These are phyloP conservation scores for Nephrotoma appendiculata DNA, from an alignment of 2,888 invertebrate species.

Conservation along the genomic window DNA sequence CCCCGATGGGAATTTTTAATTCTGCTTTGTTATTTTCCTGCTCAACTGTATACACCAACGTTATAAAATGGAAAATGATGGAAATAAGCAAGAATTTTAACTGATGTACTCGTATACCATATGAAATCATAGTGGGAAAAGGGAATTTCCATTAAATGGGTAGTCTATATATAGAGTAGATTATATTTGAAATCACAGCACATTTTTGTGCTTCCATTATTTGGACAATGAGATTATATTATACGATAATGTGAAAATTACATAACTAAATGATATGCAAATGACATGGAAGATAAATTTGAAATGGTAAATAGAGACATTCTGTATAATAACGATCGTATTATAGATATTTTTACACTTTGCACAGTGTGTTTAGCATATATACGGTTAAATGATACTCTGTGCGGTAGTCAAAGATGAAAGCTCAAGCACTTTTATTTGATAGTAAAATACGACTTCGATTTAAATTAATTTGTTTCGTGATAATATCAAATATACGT, in stretches of 20 bases:
- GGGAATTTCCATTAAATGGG: not conserved
- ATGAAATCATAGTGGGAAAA: not conserved
- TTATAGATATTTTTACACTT: too few species aligned
- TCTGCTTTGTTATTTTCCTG: not conserved
- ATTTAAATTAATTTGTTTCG: too few species aligned
- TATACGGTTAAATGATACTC: too few species aligned
- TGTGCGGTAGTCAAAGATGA: too few species aligned
- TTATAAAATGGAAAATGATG: not conserved
- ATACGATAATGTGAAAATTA: not conserved
- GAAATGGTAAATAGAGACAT: not conserved
- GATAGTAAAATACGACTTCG: too few species aligned
- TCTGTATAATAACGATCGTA: not conserved
- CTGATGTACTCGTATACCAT: not conserved
- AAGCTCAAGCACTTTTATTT: too few species aligned
- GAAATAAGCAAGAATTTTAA: not conserved
- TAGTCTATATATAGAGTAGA: not conserved
- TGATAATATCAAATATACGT: too few species aligned
- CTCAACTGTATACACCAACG: not conserved
- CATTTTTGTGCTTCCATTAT: not conserved
- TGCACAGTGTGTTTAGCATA: too few species aligned
- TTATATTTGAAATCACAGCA: not conserved
- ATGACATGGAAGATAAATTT: not conserved
- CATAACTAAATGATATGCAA: not conserved
- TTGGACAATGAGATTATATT: not conserved
- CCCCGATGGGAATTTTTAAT: not conserved